Conservation (phyloP, 2,113 vertebrate species). For the Muntiacus muntjak region DNA sequence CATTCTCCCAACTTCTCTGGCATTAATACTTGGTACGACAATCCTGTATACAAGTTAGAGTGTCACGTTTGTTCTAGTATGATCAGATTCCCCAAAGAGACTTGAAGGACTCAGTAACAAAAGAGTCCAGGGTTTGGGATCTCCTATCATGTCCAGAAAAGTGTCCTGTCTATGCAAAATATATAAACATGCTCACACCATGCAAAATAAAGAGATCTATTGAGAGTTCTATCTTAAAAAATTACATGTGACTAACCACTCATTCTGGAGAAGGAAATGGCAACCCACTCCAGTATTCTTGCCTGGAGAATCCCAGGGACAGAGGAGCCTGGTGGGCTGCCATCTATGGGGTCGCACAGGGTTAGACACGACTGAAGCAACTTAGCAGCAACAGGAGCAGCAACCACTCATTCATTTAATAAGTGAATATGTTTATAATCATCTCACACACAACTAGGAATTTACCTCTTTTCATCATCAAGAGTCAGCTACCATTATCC, state of each 20-base stretch:
- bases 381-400: neutral
- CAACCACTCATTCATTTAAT: neutral
- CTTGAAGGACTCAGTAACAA: neutral
- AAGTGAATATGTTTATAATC: neutral
- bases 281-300: no score
- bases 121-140: neutral
- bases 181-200: neutral
- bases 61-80: neutral
- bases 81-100: neutral
- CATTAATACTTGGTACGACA: neutral
- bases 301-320: no score
- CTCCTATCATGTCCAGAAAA: neutral
- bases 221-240: neutral
- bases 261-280: neutral
- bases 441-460: neutral
- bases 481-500: neutral
- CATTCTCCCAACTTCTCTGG: neutral
- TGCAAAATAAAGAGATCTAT: neutral
- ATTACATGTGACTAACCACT: neutral
- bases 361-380: neutral
- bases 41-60: neutral
- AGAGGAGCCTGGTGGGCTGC: no score
- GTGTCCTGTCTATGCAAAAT: neutral
- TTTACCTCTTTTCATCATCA: neutral
- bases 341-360: fast-evolving